A percentile compares a stretch with the other conserved stretches of the same genome.
These are phyloP conservation scores for Rhipidura dahli DNA, from an alignment of 2,113 vertebrate genomes.

Conservation along the genomic window DNA sequence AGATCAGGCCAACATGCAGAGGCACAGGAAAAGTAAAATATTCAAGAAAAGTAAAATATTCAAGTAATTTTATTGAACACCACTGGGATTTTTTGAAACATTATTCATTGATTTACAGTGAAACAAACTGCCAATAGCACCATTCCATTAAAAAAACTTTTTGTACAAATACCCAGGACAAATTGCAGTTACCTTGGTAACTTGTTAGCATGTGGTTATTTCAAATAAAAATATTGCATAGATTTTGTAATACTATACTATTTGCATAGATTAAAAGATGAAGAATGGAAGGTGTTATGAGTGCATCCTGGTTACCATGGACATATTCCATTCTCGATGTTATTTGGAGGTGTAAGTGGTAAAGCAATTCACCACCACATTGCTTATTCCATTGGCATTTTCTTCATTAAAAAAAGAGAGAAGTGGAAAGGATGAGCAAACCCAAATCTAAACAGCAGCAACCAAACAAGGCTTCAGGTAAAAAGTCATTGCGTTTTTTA, in stretches of 20 bases:
- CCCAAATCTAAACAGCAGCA: not conserved
- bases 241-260: not conserved
- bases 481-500: not conserved
- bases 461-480: not conserved
- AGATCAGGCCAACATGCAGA: not conserved
- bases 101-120: not conserved
- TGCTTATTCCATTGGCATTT: not conserved
- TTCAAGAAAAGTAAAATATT: not conserved
- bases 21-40: not conserved
- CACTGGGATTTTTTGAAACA: not conserved
- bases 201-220: not conserved
- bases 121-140: not conserved
- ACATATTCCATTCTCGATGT: not conserved
- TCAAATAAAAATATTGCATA: not conserved
- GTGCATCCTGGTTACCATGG: not conserved
- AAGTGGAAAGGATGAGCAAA: not conserved
- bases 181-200: not conserved
- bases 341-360: not conserved
- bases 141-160: not conserved
- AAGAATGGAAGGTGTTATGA: not conserved
- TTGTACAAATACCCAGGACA: not conserved
- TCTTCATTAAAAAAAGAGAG: not conserved
- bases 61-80: not conserved
- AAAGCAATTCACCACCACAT: not conserved
- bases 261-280: constrained; percentile 1